phyloP scores from a whole-genome alignment of 2,797 vertebrate genomes.

The Meriones psammophilus region DNA sequence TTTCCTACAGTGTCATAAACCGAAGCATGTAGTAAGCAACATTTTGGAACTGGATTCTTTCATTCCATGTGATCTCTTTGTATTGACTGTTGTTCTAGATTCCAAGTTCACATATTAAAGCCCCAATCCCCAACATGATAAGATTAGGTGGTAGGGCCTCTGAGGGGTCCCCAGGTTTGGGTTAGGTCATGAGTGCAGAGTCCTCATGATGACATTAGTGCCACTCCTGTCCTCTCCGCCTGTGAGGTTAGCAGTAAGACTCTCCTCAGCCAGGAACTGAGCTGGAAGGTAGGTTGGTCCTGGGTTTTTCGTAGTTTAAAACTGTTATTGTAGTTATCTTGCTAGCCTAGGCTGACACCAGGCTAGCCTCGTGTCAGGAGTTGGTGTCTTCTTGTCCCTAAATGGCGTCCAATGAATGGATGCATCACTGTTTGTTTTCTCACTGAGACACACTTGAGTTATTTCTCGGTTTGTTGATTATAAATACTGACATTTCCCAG shows the following conservation, averaged over 20 bases:
- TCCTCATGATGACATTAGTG: not conserved
- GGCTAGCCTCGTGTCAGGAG: not conserved
- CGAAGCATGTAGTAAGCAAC: not conserved
- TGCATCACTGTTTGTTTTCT: not conserved
- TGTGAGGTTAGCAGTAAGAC: not conserved
- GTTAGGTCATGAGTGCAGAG: not conserved
- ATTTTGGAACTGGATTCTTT: constrained; percentile 35
- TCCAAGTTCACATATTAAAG: not conserved
- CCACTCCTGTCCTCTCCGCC: not conserved
- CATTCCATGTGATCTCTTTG: not conserved
- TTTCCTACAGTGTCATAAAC: not conserved
- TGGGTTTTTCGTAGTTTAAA: not conserved
- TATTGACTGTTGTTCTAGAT: not conserved
- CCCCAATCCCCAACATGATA: not conserved
- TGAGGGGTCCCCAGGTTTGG: not conserved
- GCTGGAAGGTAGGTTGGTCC: not conserved
- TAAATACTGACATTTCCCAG: not conserved
- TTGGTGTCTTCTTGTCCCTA: not conserved
- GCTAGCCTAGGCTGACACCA: not conserved
- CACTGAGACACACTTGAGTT: not conserved
- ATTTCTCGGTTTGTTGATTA: constrained; percentile 34
- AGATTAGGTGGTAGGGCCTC: not conserved
- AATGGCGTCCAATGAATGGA: not conserved
- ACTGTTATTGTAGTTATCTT: not conserved
- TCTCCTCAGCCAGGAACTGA: not conserved